A percentile compares a stretch with the other conserved stretches of the same genome.
These are phyloP conservation scores for Conger conger DNA, from an alignment of 2,113 vertebrate species.

Conservation along the genomic window DNA sequence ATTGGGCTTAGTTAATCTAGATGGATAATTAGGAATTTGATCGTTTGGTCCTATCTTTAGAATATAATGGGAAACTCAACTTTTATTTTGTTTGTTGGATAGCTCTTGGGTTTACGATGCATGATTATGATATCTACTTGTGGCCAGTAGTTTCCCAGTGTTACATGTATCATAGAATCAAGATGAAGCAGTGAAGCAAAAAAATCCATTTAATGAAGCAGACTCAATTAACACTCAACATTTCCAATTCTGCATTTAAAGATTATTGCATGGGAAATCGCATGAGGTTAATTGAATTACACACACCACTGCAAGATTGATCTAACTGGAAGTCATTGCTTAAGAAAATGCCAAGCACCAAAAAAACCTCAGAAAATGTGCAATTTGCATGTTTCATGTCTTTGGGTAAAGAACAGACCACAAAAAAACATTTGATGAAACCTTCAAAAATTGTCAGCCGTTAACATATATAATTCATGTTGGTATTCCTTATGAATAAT, in stretches of 20 bases:
- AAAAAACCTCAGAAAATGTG: not conserved
- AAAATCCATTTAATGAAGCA: constrained; percentile 27
- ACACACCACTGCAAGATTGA: constrained; percentile 1
- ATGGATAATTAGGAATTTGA: not conserved
- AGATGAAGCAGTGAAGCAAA: not conserved
- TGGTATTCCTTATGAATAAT: constrained; percentile 44
- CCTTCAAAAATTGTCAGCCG: constrained; percentile 28
- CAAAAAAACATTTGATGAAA: not conserved
- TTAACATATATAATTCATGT: constrained; percentile 54
- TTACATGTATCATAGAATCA: constrained; percentile 31
- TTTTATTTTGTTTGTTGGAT: not conserved
- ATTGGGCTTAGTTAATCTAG: not conserved
- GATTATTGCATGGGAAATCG: constrained; percentile 15
- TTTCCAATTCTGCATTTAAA: constrained; percentile 29
- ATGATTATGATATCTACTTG: not conserved
- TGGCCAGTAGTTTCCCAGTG: constrained; percentile 25
- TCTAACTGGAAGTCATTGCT: not conserved
- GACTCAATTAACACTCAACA: constrained; percentile 29
- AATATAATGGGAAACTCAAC: not conserved
- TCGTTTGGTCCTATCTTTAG: too few species aligned
- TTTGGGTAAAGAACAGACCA: not conserved
- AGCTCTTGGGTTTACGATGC: not conserved
- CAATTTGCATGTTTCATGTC: not conserved
- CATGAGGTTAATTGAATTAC: constrained; percentile 9
- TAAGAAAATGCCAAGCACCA: not conserved